phyloP scores from a whole-genome alignment of 2,888 invertebrate species.

The Cetonia aurata region DNA sequence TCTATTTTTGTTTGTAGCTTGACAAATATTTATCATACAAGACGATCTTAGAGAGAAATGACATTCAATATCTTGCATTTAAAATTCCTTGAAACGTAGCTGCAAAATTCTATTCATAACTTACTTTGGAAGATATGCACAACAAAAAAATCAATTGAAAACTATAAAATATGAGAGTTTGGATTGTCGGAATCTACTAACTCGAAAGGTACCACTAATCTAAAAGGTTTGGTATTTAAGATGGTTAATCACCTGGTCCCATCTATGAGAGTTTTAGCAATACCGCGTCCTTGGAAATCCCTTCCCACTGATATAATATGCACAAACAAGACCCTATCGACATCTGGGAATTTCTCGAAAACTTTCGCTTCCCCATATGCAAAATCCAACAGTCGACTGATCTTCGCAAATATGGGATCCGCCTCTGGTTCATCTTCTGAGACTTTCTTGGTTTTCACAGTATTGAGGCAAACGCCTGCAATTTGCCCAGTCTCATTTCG shows the following conservation, averaged over 20 bases:
- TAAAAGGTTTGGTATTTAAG: too few species aligned
- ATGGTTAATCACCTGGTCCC: constrained; percentile 70
- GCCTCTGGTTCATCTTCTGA: constrained; percentile 68
- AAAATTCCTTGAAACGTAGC: too few species aligned
- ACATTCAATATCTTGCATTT: too few species aligned
- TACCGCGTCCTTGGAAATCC: constrained; percentile 75
- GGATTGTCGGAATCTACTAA: too few species aligned
- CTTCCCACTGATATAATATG: constrained; percentile 77
- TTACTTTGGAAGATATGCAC: too few species aligned
- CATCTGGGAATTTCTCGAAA: constrained; percentile 71
- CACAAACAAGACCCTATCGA: constrained; percentile 71
- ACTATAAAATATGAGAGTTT: too few species aligned
- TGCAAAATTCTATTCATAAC: too few species aligned
- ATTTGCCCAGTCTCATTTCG: constrained; percentile 71
- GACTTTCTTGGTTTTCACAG: constrained; percentile 61
- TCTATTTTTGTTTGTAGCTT: too few species aligned
- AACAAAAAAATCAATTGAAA: too few species aligned
- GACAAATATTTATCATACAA: too few species aligned
- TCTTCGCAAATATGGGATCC: constrained; percentile 75
- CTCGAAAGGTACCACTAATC: too few species aligned
- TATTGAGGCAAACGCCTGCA: constrained; percentile 63
- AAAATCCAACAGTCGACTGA: constrained; percentile 71
- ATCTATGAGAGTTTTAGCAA: constrained; percentile 74
- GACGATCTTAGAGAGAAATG: too few species aligned
- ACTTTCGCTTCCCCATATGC: constrained; percentile 71